Conservation (phyloP, 2,888 invertebrate species). For the Thereva nobilitata region DNA sequence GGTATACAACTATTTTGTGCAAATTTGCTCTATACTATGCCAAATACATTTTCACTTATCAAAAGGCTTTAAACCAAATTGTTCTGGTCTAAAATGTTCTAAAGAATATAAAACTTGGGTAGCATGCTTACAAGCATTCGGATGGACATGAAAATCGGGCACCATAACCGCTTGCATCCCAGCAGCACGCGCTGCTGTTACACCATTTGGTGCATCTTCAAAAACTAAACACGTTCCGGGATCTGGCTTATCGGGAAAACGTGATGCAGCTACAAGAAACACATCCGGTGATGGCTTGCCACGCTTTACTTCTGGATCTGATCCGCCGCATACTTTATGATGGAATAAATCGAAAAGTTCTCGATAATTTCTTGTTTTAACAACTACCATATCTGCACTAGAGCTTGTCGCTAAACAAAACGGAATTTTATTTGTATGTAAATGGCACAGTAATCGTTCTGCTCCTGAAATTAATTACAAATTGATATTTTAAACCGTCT, state of each 20-base stretch:
- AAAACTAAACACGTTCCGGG: conserved; percentile 71
- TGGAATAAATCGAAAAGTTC: conserved; percentile 69
- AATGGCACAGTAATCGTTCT: conserved; percentile 71
- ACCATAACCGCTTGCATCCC: conserved; percentile 83
- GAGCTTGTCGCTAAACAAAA: conserved; percentile 85
- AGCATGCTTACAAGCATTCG: conserved; percentile 60
- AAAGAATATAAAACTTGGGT: conserved; percentile 71
- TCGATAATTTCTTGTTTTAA: conserved; percentile 66
- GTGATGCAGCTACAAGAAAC: conserved; percentile 70
- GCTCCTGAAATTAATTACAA: conserved; percentile 63
- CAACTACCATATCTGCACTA: conserved; percentile 66
- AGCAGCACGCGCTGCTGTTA: conserved; percentile 72
- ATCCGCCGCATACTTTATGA: conserved; percentile 76
- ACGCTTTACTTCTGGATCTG: conserved; percentile 75
- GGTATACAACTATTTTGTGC: no score
- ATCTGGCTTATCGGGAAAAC: conserved; percentile 69
- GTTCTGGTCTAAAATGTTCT: conserved; percentile 74
- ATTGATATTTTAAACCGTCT: background rate
- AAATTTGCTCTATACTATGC: no score
- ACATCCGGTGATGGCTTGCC: conserved; percentile 87
- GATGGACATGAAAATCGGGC: conserved; percentile 62
- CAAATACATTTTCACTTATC: background rate
- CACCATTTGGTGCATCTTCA: conserved; percentile 87
- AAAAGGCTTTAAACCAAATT: conserved; percentile 76
- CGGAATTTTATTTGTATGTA: conserved; percentile 71